Evolutionary conservation across 2,113 vertebrate genomes (phyloP).

Genomic region (Toxotes chatareus): DNA sequence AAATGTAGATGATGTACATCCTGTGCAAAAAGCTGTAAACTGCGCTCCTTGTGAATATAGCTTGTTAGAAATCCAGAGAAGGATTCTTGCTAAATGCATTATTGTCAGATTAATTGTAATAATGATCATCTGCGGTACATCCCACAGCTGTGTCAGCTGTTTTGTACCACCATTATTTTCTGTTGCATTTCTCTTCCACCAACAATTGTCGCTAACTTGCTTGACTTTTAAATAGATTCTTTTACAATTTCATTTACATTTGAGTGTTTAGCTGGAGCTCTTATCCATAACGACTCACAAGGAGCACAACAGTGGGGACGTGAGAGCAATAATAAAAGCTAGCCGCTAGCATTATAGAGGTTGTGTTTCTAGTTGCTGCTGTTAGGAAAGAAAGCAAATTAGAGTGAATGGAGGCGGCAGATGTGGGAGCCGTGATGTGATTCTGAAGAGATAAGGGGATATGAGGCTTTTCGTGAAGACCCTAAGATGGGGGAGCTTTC

Average conservation of each 20-base stretch:
- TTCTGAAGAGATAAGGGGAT: conserved; percentile 46
- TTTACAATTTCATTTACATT: conserved; percentile 63
- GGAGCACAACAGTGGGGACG: conserved; percentile 52
- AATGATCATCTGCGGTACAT: conserved; percentile 33
- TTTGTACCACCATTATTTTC: conserved; percentile 8
- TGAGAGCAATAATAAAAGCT: conserved; percentile 57
- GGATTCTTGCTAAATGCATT: conserved; percentile 50
- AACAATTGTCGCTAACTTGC: conserved; percentile 40
- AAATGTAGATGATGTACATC: not conserved
- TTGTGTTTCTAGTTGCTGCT: conserved; percentile 28
- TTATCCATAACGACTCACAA: conserved; percentile 49
- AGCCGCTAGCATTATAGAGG: conserved; percentile 2
- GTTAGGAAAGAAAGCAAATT: conserved; percentile 48
- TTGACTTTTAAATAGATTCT: conserved; percentile 47
- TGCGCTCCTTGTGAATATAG: conserved; percentile 16
- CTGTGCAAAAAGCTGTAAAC: conserved; percentile 8
- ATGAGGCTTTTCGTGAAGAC: conserved; percentile 27
- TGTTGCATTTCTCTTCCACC: conserved; percentile 11
- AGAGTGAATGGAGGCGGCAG: conserved; percentile 33
- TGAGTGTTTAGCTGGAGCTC: conserved; percentile 46
- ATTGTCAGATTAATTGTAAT: conserved; percentile 64
- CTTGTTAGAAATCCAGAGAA: conserved; percentile 33
- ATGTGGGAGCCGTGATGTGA: conserved; percentile 45
- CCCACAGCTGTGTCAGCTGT: conserved; percentile 53
- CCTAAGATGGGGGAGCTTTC: not conserved